Conservation (phyloP, 2,797 vertebrate species). For the Argyrosomus regius region DNA sequence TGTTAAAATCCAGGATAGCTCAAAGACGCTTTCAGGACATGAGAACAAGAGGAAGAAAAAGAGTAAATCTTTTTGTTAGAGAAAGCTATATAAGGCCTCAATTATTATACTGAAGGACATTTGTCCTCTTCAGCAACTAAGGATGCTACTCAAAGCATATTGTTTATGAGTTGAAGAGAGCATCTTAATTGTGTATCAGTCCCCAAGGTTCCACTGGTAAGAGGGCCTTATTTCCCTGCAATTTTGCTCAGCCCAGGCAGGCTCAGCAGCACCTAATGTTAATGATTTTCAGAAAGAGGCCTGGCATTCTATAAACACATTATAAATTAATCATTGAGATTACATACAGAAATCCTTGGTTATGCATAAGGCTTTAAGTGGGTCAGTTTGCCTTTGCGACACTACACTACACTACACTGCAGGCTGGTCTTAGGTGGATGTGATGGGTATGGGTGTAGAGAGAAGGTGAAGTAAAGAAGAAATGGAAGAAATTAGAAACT, state of each 20-base stretch:
- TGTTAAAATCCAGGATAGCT: background rate
- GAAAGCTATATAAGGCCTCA: background rate
- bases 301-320: slow-evolving; percentile 61
- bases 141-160: slow-evolving; percentile 26
- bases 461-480: background rate
- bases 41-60: background rate
- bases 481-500: background rate
- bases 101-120: background rate
- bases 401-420: slow-evolving; percentile 19
- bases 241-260: slow-evolving; percentile 11
- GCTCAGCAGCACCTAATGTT: slow-evolving; percentile 56
- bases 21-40: background rate
- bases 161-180: slow-evolving; percentile 7
- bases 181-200: slow-evolving; percentile 24
- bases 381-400: slow-evolving; percentile 60
- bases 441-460: background rate
- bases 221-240: slow-evolving; percentile 11
- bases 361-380: slow-evolving; percentile 70
- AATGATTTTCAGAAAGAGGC: slow-evolving; percentile 54
- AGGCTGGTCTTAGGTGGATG: slow-evolving; percentile 1
- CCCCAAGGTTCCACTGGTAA: slow-evolving; percentile 17
- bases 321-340: slow-evolving; percentile 76
- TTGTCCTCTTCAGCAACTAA: background rate
- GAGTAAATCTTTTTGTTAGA: background rate
- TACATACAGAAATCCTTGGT: slow-evolving; percentile 53